These are phyloP conservation scores for Salticus scenicus DNA, from an alignment of 2,888 invertebrate genomes.

Conservation along the genomic window DNA sequence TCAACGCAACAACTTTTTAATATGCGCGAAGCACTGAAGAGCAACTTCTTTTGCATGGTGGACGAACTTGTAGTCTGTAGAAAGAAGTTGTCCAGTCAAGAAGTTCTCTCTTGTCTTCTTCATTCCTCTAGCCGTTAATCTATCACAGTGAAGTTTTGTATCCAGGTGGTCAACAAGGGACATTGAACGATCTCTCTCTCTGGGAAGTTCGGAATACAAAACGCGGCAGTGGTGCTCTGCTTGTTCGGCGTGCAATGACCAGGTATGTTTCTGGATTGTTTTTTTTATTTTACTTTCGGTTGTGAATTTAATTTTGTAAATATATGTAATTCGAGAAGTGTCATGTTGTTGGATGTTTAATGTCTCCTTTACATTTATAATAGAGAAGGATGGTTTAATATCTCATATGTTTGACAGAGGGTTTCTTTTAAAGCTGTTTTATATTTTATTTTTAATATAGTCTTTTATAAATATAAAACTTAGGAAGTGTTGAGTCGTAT, in stretches of 20 bases:
- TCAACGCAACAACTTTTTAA: neutral
- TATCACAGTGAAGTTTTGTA: neutral
- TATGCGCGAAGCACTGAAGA: neutral
- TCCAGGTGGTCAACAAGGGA: neutral
- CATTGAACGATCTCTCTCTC: neutral
- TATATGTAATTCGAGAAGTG: too few relatives aligned
- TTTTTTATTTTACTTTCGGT: too few relatives aligned
- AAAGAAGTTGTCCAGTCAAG: neutral
- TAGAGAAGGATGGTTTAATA: too few relatives aligned
- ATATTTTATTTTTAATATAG: too few relatives aligned
- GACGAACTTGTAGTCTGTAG: neutral
- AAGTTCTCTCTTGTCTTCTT: neutral
- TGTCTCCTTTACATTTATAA: too few relatives aligned
- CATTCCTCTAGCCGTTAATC: neutral
- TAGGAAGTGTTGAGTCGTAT: too few relatives aligned
- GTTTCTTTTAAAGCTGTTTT: too few relatives aligned
- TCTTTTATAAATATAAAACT: too few relatives aligned
- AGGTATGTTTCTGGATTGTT: neutral
- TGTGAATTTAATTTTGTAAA: too few relatives aligned
- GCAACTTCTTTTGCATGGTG: neutral
- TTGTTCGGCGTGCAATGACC: slow-evolving; percentile 3
- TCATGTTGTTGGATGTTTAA: too few relatives aligned
- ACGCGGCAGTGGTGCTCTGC: neutral
- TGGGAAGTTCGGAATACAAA: neutral
- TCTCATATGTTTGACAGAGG: too few relatives aligned